Conservation (phyloP, 2,797 vertebrate genomes). For the Poliocrania exsul region DNA sequence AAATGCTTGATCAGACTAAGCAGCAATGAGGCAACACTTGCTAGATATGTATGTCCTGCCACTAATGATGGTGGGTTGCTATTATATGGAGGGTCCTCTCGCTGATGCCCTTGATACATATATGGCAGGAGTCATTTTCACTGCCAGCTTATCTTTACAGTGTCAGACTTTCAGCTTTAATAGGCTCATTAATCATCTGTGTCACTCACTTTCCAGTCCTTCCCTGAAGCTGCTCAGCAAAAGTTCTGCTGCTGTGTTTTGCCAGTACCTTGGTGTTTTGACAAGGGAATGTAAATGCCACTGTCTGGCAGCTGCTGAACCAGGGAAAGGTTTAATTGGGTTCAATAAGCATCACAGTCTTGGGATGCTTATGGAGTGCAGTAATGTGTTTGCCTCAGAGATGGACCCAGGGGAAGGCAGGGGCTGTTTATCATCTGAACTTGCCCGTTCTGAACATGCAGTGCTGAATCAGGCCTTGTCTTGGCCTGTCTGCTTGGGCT, state of each 20-base stretch:
- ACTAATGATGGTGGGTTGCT: slow-evolving; percentile 36
- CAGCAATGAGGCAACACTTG: neutral
- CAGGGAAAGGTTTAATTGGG: slow-evolving; percentile 35
- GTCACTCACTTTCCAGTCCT: slow-evolving; percentile 54
- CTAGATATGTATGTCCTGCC: neutral
- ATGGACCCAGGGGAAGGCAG: neutral
- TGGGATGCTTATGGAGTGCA: slow-evolving; percentile 16
- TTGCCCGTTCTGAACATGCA: neutral
- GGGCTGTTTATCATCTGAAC: neutral
- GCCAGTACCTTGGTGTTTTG: slow-evolving; percentile 33
- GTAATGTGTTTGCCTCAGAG: neutral
- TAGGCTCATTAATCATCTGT: slow-evolving; percentile 70
- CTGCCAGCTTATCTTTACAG: slow-evolving; percentile 61
- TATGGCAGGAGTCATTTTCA: slow-evolving; percentile 56
- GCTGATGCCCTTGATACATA: slow-evolving; percentile 57
- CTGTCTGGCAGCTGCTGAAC: slow-evolving; percentile 8
- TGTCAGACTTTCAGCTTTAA: slow-evolving; percentile 65
- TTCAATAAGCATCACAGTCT: slow-evolving; percentile 20
- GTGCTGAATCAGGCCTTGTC: neutral
- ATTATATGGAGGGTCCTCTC: slow-evolving; percentile 11
- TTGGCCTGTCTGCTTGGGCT: neutral
- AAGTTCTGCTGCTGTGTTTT: slow-evolving; percentile 51
- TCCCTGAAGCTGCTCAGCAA: slow-evolving; percentile 46
- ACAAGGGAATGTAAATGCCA: slow-evolving; percentile 41
- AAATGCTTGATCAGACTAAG: slow-evolving; percentile 27